phyloP scores from a whole-genome alignment of 2,888 invertebrate species.

The Neoaliturus tenellus region DNA sequence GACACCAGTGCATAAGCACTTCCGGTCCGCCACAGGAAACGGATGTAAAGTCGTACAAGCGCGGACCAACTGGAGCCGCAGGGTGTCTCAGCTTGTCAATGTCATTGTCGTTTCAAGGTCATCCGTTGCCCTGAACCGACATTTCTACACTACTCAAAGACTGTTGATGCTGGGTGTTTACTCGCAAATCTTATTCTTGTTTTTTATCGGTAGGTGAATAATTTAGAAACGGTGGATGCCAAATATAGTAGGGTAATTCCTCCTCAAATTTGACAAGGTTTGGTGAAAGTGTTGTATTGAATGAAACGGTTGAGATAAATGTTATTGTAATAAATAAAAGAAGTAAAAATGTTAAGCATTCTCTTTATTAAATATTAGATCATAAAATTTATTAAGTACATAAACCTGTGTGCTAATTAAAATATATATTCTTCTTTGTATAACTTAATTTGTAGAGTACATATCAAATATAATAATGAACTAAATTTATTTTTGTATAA shows the following conservation, averaged over 20 bases:
- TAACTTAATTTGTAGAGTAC: background rate
- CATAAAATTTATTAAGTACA: background rate
- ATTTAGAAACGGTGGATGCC: background rate
- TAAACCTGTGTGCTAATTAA: background rate
- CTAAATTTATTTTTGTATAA: constrained; percentile 28
- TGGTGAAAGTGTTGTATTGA: constrained; percentile 76
- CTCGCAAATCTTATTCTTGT: constrained; percentile 72
- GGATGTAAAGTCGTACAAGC: background rate
- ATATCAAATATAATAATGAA: constrained; percentile 12
- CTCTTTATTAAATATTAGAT: background rate
- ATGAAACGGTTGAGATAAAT: background rate
- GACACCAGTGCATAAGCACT: constrained; percentile 57
- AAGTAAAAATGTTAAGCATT: background rate
- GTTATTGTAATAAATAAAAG: background rate
- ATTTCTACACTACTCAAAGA: constrained; percentile 33
- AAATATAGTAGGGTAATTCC: background rate
- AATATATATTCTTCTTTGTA: background rate
- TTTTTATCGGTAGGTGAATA: background rate
- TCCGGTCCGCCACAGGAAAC: background rate
- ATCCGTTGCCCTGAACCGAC: constrained; percentile 24
- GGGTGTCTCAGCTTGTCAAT: constrained; percentile 30
- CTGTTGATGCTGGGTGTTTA: constrained; percentile 21
- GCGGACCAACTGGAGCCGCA: background rate
- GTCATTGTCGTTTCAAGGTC: constrained; percentile 17
- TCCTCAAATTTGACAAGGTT: constrained; percentile 70